phyloP scores from a whole-genome alignment of 2,797 vertebrate species.

The Atherinosoma microstoma region DNA sequence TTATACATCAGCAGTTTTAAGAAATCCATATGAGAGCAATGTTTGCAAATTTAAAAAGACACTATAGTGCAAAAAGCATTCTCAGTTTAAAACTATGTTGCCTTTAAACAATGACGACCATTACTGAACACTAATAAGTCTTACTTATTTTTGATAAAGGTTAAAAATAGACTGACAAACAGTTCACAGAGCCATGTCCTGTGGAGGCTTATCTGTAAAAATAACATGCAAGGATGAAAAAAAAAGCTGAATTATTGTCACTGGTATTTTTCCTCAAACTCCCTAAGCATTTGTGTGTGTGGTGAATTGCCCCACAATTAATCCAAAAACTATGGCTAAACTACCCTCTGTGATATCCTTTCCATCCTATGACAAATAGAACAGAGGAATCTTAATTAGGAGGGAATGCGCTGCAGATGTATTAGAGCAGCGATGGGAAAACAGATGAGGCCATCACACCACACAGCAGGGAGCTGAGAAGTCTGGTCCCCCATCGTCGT shows the following conservation, averaged over 20 bases:
- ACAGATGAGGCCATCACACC: slow-evolving; percentile 85
- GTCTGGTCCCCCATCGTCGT: slow-evolving; percentile 78
- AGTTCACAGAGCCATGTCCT: slow-evolving; percentile 51
- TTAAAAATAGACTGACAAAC: slow-evolving; percentile 55
- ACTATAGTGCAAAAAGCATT: not conserved
- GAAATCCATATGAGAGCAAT: slow-evolving; percentile 5
- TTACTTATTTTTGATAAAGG: slow-evolving; percentile 48
- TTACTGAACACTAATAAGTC: slow-evolving; percentile 53
- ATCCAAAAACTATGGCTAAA: slow-evolving; percentile 85
- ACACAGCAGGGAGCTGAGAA: slow-evolving; percentile 80
- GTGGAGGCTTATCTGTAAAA: slow-evolving; percentile 63
- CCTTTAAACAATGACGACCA: slow-evolving; percentile 46
- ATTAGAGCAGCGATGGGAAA: slow-evolving; percentile 81
- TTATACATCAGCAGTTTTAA: not conserved
- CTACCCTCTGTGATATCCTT: slow-evolving; percentile 79
- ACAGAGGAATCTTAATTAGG: slow-evolving; percentile 85
- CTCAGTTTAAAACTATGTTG: slow-evolving; percentile 19
- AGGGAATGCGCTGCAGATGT: slow-evolving; percentile 80
- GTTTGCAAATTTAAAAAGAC: not conserved
- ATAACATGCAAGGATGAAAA: slow-evolving; percentile 44
- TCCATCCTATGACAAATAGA: slow-evolving; percentile 84
- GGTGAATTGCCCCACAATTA: slow-evolving; percentile 83
- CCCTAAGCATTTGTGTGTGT: slow-evolving; percentile 73
- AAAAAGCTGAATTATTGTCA: slow-evolving; percentile 60
- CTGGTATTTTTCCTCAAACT: slow-evolving; percentile 59